These are phyloP conservation scores for Callopanchax toddi DNA, from an alignment of 2,113 vertebrate species.

Conservation along the genomic window DNA sequence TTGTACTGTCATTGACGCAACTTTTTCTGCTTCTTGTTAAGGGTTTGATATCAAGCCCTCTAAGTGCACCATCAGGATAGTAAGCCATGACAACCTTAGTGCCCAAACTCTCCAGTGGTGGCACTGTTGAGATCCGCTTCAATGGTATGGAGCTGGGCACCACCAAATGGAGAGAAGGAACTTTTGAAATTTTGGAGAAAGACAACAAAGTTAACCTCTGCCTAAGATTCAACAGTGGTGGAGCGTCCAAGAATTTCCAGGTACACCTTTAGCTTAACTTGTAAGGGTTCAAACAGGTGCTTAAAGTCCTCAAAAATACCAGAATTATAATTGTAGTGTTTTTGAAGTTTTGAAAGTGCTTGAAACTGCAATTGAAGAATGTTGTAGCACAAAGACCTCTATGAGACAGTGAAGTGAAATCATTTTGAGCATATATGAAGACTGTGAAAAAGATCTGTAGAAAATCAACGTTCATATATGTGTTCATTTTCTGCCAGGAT, in stretches of 20 bases:
- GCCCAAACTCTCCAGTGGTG: slow-evolving; percentile 88
- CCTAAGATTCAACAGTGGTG: slow-evolving; percentile 90
- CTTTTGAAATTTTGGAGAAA: slow-evolving; percentile 95
- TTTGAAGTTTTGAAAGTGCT: no score
- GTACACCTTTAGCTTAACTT: slow-evolving; percentile 64
- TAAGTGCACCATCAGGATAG: slow-evolving; percentile 42
- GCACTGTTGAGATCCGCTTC: slow-evolving; percentile 82
- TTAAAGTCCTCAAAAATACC: no score
- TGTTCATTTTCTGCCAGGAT: no score
- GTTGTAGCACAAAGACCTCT: no score
- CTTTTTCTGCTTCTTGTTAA: slow-evolving; percentile 9
- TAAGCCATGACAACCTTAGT: slow-evolving; percentile 74
- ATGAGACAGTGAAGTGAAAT: no score
- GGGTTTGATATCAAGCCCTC: slow-evolving; percentile 31
- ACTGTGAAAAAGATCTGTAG: no score
- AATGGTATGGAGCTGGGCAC: slow-evolving; percentile 88
- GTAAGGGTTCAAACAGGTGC: not conserved
- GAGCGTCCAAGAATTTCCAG: slow-evolving; percentile 89
- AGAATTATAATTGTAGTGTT: no score
- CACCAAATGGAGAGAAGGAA: slow-evolving; percentile 95
- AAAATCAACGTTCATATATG: no score
- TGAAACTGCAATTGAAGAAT: no score
- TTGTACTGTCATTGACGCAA: not conserved
- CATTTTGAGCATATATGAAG: no score
- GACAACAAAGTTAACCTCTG: slow-evolving; percentile 91